These are phyloP conservation scores for Geococcyx californianus DNA, from an alignment of 2,113 vertebrate species.

Conservation along the genomic window DNA sequence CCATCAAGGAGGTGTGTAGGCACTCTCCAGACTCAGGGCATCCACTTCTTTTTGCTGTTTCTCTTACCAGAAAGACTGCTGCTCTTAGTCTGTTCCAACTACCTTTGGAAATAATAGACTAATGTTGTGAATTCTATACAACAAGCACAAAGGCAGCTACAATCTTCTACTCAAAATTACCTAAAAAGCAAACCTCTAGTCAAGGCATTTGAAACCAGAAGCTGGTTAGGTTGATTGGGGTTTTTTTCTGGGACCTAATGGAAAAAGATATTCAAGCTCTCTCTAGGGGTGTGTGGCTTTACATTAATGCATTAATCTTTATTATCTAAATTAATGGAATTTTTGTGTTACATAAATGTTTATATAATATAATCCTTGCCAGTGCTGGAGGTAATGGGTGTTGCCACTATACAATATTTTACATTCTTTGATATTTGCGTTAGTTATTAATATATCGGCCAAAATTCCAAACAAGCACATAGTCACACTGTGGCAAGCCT, in stretches of 20 bases:
- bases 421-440: constrained; percentile 52
- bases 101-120: not conserved
- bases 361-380: constrained; percentile 40
- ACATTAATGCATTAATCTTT: constrained; percentile 49
- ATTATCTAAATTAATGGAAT: constrained; percentile 58
- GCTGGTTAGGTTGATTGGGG: not conserved
- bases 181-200: not conserved
- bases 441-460: constrained; percentile 27
- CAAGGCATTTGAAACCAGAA: not conserved
- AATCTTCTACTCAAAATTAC: not conserved
- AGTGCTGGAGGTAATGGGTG: constrained; percentile 62
- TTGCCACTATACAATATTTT: constrained; percentile 24
- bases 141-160: not conserved
- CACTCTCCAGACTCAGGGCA: not conserved
- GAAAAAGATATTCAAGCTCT: not conserved
- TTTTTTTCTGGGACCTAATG: not conserved
- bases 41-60: not conserved
- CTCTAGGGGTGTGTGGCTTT: not conserved
- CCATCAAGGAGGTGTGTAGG: rapidly evolving
- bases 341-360: constrained; percentile 43
- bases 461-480: constrained; percentile 31
- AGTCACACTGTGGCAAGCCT: not conserved
- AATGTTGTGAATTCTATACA: not conserved
- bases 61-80: not conserved
- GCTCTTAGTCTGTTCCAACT: not conserved